A percentile compares a stretch with the other conserved stretches of the same genome.
These are phyloP conservation scores for Ormia ochracea DNA, from an alignment of 2,888 invertebrate genomes.

Conservation along the genomic window DNA sequence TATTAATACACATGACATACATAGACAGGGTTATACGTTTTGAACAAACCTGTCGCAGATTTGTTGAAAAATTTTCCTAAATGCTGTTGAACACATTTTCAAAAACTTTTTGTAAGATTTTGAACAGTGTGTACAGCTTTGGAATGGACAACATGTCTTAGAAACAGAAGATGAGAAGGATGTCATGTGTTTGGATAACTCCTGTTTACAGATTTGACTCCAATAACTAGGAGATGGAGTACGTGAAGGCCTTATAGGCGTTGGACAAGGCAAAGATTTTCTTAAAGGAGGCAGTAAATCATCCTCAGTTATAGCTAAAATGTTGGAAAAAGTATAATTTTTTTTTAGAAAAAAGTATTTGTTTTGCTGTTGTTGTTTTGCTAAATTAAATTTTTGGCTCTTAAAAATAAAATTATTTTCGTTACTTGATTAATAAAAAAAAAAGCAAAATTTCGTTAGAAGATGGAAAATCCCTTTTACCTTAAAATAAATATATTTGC, in stretches of 20 bases:
- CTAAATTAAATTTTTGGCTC: conserved; percentile 41
- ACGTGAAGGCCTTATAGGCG: background rate
- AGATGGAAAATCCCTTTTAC: conserved; percentile 20
- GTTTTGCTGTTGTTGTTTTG: conserved; percentile 43
- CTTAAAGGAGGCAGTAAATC: conserved; percentile 16
- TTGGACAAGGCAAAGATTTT: background rate
- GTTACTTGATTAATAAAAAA: background rate
- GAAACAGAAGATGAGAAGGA: background rate
- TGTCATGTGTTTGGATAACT: conserved; percentile 4
- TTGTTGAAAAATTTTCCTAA: conserved; percentile 71
- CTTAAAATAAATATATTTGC: conserved; percentile 1
- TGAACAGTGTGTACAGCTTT: conserved; percentile 20
- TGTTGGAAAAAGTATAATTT: background rate
- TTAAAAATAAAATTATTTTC: background rate
- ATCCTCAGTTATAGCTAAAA: conserved; percentile 43
- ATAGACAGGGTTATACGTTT: background rate
- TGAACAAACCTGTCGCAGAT: conserved; percentile 71
- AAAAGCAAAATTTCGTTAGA: conserved; percentile 9
- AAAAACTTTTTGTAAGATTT: conserved; percentile 59
- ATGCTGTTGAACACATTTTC: conserved; percentile 68
- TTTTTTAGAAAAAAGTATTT: conserved; percentile 9
- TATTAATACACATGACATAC: conserved; percentile 26
- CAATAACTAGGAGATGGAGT: conserved; percentile 27
- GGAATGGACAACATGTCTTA: conserved; percentile 19
- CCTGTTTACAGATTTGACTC: conserved; percentile 3